A percentile compares a stretch with the other conserved stretches of the same genome.
Conservation (phyloP, 1,140 invertebrate species). For the Trinorchestia longiramus region DNA sequence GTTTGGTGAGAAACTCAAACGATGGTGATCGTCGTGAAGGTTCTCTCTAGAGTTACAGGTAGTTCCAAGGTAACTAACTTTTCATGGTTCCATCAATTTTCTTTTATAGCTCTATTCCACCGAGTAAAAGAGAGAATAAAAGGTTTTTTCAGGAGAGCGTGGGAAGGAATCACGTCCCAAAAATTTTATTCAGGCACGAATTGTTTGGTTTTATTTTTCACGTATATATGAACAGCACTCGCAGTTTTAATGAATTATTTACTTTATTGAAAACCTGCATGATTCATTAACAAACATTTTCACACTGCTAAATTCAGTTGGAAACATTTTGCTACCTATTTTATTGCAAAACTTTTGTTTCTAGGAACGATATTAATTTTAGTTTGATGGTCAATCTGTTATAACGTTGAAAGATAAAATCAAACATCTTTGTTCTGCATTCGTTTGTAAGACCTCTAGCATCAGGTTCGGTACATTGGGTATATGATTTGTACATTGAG, state of each 20-base stretch:
- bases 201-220: not conserved
- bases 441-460: too few relatives aligned
- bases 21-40: not conserved
- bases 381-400: too few relatives aligned
- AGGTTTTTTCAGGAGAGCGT: not conserved
- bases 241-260: not conserved
- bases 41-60: not conserved
- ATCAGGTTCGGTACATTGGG: too few relatives aligned
- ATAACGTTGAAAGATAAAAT: too few relatives aligned
- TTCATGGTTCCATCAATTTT: constrained; percentile 22
- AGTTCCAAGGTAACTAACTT: not conserved
- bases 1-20: constrained; percentile 3
- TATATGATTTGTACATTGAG: too few relatives aligned
- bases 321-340: not conserved
- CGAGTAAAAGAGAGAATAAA: not conserved
- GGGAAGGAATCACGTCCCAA: not conserved
- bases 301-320: not conserved
- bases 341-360: not conserved
- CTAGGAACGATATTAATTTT: too few relatives aligned
- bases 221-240: not conserved
- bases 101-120: not conserved
- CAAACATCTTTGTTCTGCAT: too few relatives aligned
- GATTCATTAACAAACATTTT: not conserved
- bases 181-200: not conserved
- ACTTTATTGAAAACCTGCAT: not conserved